Base-by-base conservation (phyloP, 2,888 invertebrate species). In the Bombylius major region DNA sequence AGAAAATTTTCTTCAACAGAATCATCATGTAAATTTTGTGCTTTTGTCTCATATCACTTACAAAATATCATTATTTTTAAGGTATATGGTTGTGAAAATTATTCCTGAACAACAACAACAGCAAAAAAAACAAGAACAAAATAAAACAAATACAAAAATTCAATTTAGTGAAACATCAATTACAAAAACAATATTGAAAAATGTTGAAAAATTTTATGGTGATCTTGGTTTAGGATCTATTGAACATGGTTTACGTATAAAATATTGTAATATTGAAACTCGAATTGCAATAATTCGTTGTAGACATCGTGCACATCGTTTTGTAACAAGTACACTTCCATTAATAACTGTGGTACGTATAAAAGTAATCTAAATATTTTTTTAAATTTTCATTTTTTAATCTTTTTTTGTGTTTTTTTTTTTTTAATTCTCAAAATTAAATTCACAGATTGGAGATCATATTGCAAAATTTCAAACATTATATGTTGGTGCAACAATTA, bases 201-300 rank as follows among this genome's bases (percentile, higher is more conserved):
- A 82, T 71, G 79, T 89, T 13, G 80, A 85, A 65, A 79, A 82
- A 65, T 67, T 85, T 56, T 84, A 86, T 70, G 90, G 90, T 0
- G 87, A 88, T 66, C 87, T 83, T 69, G 90, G 89, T 11, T 72
- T 79, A 42, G 88, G 87, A 9, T 77, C 86, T 3, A 78, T 86
- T 8, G 81, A 79, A 65, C 76, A 81, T 56, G 89, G 88, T 33
- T 85, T 89, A 65, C 75, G 79, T 67, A 83, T 85, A 33, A 89
- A 87, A 76, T 89, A 90, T 73, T 87, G 86, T 66, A 89, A 89
- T 72, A 79, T 82, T 62, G 78, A 80, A 57, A 89, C 89, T 0
- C 80, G 81, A 73, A 83, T 89, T 63, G 87, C 86, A 1, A 77
- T 90, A 42, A 76, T 90, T 52, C 78, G 86, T 65, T 78, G 79